A percentile compares a stretch with the other conserved stretches of the same genome.
Evolutionary conservation across 2,113 vertebrate species (phyloP).

Genomic region (Plecotus auritus): DNA sequence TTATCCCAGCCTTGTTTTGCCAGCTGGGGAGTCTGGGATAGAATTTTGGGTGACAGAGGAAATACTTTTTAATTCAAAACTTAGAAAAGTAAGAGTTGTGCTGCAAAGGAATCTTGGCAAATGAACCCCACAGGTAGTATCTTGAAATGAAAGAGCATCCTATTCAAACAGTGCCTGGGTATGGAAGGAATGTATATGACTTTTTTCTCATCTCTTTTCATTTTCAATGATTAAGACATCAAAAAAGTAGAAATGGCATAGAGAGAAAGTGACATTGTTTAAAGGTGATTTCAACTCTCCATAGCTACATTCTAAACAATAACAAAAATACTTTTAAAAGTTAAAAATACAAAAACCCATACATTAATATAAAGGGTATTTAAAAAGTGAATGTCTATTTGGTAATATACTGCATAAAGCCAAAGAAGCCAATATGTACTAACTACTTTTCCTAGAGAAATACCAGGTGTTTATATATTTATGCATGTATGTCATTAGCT

Average conservation of each 20-base stretch:
- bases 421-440: background rate
- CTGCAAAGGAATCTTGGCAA: background rate
- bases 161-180: background rate
- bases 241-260: background rate
- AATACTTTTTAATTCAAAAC: background rate
- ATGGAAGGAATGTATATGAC: background rate
- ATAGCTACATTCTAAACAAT: background rate
- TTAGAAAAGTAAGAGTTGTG: background rate
- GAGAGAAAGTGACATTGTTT: background rate
- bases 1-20: background rate
- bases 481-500: background rate
- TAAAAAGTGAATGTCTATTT: background rate
- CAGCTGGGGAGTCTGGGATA: background rate
- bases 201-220: background rate
- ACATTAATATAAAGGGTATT: background rate
- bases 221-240: background rate
- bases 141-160: background rate
- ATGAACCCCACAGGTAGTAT: background rate
- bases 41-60: background rate
- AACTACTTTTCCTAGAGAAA: background rate
- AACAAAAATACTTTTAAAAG: background rate
- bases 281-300: background rate
- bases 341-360: background rate
- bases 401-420: background rate
- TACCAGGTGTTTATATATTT: background rate